Base-by-base conservation (phyloP, 2,113 vertebrate species). In the Sinocyclocheilus anophthalmus region DNA sequence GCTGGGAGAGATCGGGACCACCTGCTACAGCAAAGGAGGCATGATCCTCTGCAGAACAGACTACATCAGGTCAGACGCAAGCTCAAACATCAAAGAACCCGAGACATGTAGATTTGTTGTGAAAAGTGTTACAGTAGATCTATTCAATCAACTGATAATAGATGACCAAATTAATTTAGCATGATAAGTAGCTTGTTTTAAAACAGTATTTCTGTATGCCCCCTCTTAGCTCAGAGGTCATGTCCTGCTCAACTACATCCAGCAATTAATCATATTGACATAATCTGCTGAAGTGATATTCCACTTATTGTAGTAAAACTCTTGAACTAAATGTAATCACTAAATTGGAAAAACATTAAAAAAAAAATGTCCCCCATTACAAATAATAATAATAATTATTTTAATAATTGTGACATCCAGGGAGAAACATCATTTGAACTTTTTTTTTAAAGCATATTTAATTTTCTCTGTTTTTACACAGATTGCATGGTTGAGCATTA, bases 41-140 rank as follows among this genome's bases (percentile, higher is more conserved):
- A 95, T 96, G 95, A 96, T 96, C 89, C 94, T 96, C 76, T 96
- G 95, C 89, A 92, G 95, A 84, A 95, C 93, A 12, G 95, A 96
- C 94, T 96, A 96, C 90, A 95, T 96, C 90, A 95, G 95, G 95
- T 96, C 90, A 85, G 89, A 80, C 16, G 20, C 33, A 22, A 5
- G 3, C 59, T n/a, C 37, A 7, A 22, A 20, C 69, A 22, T 5
- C 65, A 59, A 59, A 59, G 2, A n/a, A 3, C 22, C 26, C 13
- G 4, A 69, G 65, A 33, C 65, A 30, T 4, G 16, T 16, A 59
- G 20, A 22, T 33, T 26, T 8, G 12, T 16, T 16, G 65, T 53
- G 50, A 53, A 7, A 53, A 53, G 50, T 69, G 65, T 69, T 33
- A 69, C 26, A 69, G 65, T 69, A 61, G 22, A 59, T n/a, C 45